A percentile compares a stretch with the other conserved stretches of the same genome.
Evolutionary conservation across 2,113 vertebrate species (phyloP).

Genomic region (Geococcyx californianus): DNA sequence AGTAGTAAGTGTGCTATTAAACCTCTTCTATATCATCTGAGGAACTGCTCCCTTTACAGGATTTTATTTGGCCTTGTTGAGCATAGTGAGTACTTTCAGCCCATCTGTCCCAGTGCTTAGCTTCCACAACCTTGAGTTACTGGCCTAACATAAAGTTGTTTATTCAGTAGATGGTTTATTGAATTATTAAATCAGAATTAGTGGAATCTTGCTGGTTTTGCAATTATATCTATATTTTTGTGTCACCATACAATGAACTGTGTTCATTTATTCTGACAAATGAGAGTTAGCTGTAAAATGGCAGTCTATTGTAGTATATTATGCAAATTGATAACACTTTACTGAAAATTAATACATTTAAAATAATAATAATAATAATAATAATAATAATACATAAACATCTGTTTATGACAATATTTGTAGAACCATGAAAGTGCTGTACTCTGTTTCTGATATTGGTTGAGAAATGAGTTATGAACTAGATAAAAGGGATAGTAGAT

Average conservation of each 20-base stretch:
- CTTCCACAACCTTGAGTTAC: neutral
- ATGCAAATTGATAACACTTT: neutral
- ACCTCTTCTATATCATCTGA: neutral
- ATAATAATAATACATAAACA: too few species aligned
- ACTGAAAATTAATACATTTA: neutral
- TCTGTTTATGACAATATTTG: neutral
- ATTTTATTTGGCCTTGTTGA: neutral
- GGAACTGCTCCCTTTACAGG: neutral
- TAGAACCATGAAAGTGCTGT: neutral
- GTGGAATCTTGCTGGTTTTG: neutral
- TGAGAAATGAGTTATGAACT: neutral
- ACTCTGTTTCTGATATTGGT: neutral
- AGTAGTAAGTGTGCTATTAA: neutral
- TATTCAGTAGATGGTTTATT: neutral
- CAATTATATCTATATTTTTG: neutral
- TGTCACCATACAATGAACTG: neutral
- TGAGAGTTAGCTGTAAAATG: neutral
- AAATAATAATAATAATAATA: too few species aligned
- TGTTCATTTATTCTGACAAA: neutral
- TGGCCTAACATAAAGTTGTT: neutral
- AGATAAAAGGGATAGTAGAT: neutral
- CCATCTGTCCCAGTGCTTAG: neutral
- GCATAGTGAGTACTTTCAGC: neutral
- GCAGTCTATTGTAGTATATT: neutral
- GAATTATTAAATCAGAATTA: neutral